These are phyloP conservation scores for Avahi laniger DNA, from an alignment of 2,797 vertebrate species.

Conservation along the genomic window DNA sequence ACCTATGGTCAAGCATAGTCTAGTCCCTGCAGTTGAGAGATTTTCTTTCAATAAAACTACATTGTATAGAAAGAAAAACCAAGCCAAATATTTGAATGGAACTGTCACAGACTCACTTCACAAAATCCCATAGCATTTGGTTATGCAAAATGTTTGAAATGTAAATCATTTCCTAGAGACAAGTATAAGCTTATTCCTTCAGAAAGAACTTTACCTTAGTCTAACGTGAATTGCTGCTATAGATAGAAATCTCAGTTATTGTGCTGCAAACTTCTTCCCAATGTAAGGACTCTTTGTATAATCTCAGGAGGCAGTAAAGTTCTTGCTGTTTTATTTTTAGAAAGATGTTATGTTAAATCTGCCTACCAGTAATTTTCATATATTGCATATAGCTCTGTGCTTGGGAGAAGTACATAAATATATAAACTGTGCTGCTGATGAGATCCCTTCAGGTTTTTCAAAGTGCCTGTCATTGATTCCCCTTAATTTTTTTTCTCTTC, in stretches of 20 bases:
- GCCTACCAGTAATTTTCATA: background rate
- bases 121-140: background rate
- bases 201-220: background rate
- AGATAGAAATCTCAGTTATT: background rate
- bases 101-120: background rate
- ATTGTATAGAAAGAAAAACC: background rate
- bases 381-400: background rate
- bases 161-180: background rate
- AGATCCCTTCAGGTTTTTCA: background rate
- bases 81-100: background rate
- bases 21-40: background rate
- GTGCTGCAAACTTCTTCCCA: background rate
- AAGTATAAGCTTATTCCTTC: background rate
- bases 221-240: background rate
- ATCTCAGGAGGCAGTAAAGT: background rate
- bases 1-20: background rate
- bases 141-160: background rate
- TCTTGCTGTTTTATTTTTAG: background rate
- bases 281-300: background rate
- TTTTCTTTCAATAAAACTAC: background rate
- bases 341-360: background rate
- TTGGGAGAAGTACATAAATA: background rate
- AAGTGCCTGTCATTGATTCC: background rate
- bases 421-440: background rate
- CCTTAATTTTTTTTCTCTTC: background rate